A percentile compares a stretch with the other conserved stretches of the same genome.
Evolutionary conservation across 2,113 vertebrate genomes (phyloP).

Genomic region (Lanius ludovicianus): DNA sequence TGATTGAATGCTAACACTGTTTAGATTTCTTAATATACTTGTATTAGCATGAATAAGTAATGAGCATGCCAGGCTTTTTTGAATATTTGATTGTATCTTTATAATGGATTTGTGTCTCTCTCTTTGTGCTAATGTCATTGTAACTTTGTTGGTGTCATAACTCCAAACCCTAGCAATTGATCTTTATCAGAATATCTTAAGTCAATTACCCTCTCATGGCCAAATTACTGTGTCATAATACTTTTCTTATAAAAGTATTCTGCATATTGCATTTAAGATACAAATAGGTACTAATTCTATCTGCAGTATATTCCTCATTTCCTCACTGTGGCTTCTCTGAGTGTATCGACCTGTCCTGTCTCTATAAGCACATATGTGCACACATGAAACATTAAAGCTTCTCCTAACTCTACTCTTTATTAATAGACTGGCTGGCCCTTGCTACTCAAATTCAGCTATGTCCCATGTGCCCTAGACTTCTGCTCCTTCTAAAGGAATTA

Average conservation of each 20-base stretch:
- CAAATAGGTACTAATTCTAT: slow-evolving; percentile 36
- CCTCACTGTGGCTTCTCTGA: background rate
- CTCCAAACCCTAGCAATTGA: slow-evolving; percentile 81
- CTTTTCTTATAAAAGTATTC: slow-evolving; percentile 52
- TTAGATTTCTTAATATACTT: slow-evolving; percentile 99
- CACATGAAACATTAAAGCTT: background rate
- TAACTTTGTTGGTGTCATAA: slow-evolving; percentile 90
- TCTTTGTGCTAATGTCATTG: slow-evolving; percentile 86
- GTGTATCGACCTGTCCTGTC: background rate
- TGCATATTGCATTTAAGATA: slow-evolving; percentile 29
- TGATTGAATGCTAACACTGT: slow-evolving; percentile 93
- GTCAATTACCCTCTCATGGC: slow-evolving; percentile 83
- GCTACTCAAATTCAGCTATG: background rate
- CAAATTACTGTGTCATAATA: slow-evolving; percentile 48
- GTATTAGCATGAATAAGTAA: slow-evolving; percentile 99
- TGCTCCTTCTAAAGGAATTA: slow-evolving; percentile 5
- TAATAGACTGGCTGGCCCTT: background rate
- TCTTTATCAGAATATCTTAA: slow-evolving; percentile 89
- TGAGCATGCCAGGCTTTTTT: slow-evolving; percentile 88
- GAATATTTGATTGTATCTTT: slow-evolving; percentile 97
- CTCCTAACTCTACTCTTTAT: background rate
- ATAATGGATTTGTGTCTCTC: slow-evolving; percentile 90
- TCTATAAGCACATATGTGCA: background rate
- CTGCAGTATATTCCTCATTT: slow-evolving; percentile 35
- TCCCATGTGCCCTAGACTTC: background rate